Evolutionary conservation across 2,888 invertebrate genomes (phyloP), one percentile per base, ranked within the genome.

Genomic region (Pyrochroa serraticornis): DNA sequence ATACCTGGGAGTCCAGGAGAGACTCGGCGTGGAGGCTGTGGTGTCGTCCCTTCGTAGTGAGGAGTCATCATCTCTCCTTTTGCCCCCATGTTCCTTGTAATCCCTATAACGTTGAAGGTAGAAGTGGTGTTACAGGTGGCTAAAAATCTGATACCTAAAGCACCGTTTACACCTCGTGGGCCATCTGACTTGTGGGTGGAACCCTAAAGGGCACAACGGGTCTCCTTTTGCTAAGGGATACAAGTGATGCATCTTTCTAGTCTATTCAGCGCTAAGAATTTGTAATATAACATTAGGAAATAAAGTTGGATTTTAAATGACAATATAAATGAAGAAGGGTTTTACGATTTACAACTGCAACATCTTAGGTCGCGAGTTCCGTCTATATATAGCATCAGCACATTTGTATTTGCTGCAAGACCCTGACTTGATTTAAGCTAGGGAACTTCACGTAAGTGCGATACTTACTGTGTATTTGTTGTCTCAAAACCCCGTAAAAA

Each of bases 181-280:
- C 92, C 94, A 94, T 74, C 94, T 87, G 70, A 94, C 93, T 82
- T 95, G 95, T 58, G 95, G 95, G 82, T 95, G 93, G 80, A 95
- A 95, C 41, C 95, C 95, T 77, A 95, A 82, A 62, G 94, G 95
- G 79, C 95, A 95, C 70, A 95, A 81, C 63, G 93, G 91, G 80
- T 95, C 95, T 71, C 90, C 90, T 80, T 92, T 93, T 76, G 89
- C 89, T 76, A 90, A 80, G 37, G 90, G 88, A 78, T 89, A 90
- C 76, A 89, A 78, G 78, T 89, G 89, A 81, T 89, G 89, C 89
- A 90, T 90, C 12, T 49, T 64, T 35, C 6, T 30, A 13, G 10
- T 30, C 31, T 39, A 31, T 52, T 53, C 61, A 62, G 62, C 58
- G 62, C 58, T 62, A 37, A 8, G 42, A 51, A 41, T 9, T 36